Evolutionary conservation across 2,113 vertebrate species (phyloP).

Genomic region (Rousettus leschenaultii): DNA sequence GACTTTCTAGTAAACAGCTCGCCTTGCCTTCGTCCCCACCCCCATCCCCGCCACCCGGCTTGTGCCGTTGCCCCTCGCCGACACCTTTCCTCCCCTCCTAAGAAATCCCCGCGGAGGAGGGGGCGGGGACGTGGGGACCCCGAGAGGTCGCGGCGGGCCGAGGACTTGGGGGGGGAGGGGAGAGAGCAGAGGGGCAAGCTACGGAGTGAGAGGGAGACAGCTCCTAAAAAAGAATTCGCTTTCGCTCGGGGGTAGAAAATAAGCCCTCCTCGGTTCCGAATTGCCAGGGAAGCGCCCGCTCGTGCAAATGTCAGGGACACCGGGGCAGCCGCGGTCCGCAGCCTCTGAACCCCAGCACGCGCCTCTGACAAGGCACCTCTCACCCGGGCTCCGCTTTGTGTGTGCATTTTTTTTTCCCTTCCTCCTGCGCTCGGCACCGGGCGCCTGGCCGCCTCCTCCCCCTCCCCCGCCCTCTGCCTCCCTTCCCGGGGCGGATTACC

Average conservation of each 20-base stretch:
- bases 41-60: conserved; percentile 35
- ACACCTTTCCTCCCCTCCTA: neutral
- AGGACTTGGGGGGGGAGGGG: neutral
- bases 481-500: conserved; percentile 83
- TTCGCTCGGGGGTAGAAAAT: neutral
- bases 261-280: neutral
- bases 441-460: conserved; percentile 79
- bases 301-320: conserved; percentile 59
- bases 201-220: conserved; percentile 48
- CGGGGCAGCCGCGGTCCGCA: conserved; percentile 78
- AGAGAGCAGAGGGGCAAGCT: neutral
- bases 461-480: conserved; percentile 76
- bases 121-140: conserved; percentile 53
- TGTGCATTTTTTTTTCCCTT: conserved; percentile 63
- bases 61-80: neutral
- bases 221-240: conserved; percentile 47
- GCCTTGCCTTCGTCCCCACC: conserved; percentile 44
- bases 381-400: conserved; percentile 90
- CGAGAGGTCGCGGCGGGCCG: conserved; percentile 40
- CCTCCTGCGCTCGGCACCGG: conserved; percentile 63
- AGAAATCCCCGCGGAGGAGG: conserved; percentile 32
- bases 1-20: conserved; percentile 76
- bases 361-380: conserved; percentile 90
- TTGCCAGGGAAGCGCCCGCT: conserved; percentile 31
- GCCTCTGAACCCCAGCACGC: conserved; percentile 80